Conservation (phyloP, 2,113 vertebrate species). For the Pionites leucogaster region DNA sequence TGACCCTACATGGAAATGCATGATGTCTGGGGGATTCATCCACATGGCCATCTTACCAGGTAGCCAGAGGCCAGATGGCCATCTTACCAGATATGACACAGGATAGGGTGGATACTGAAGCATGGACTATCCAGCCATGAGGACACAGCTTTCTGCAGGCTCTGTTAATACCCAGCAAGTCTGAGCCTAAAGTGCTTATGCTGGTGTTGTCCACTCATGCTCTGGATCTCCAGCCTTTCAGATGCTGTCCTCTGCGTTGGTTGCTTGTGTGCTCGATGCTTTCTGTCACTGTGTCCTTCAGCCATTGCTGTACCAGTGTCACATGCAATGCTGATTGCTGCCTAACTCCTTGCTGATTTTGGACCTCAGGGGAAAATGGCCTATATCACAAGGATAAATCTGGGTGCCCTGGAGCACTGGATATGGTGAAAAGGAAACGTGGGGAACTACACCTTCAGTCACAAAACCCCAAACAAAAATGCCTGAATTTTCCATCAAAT, state of each 20-base stretch:
- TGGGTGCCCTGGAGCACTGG: background rate
- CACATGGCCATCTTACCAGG: background rate
- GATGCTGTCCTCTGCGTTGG: background rate
- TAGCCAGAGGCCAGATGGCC: too few species aligned
- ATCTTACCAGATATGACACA: background rate
- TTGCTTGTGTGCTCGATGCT: background rate
- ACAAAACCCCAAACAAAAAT: background rate
- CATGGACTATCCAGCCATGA: background rate
- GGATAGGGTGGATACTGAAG: background rate
- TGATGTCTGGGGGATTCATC: background rate
- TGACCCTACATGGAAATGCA: background rate
- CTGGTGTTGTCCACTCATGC: background rate
- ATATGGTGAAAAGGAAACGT: background rate
- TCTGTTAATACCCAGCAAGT: background rate
- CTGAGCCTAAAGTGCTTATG: background rate
- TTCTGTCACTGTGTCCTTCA: background rate
- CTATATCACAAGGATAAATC: background rate
- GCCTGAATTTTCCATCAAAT: background rate
- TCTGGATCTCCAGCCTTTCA: background rate
- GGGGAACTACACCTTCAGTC: background rate
- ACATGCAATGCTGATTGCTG: background rate
- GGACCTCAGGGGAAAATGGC: background rate
- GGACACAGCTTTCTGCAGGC: background rate
- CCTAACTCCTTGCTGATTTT: background rate
- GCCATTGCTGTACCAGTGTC: background rate